These are phyloP conservation scores for Porites lobata DNA, from an alignment of 92 coral and sea anemone species.

Conservation along the genomic window DNA sequence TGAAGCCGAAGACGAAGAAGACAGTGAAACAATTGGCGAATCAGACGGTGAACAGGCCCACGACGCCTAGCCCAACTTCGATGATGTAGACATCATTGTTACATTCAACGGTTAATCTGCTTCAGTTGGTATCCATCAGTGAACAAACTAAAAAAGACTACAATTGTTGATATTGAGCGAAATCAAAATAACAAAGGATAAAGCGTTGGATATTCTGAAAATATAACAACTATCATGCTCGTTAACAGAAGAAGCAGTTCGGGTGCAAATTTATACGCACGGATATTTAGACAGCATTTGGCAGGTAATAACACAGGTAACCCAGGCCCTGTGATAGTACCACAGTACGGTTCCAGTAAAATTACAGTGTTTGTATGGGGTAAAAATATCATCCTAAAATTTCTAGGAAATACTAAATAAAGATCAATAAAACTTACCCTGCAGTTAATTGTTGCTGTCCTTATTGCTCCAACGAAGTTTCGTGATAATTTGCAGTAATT, in stretches of 20 bases:
- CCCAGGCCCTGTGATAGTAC: no score
- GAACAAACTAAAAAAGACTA: neutral
- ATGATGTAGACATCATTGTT: neutral
- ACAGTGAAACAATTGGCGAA: slow-evolving; percentile 83
- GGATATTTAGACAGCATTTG: no score
- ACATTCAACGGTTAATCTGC: neutral
- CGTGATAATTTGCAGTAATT: no score
- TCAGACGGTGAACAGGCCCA: slow-evolving; percentile 44
- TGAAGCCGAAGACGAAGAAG: slow-evolving; percentile 86
- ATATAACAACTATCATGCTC: neutral
- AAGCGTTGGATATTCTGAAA: neutral
- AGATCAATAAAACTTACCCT: no score
- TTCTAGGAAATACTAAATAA: no score
- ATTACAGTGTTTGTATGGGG: no score
- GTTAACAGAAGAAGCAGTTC: neutral
- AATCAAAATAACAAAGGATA: neutral
- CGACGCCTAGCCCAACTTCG: neutral
- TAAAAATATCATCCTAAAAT: no score
- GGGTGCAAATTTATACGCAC: no score
- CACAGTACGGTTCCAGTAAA: no score
- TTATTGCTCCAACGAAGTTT: no score
- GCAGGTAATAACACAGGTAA: no score
- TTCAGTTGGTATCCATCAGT: neutral
- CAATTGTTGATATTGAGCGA: neutral
- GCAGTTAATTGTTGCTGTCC: no score